Conservation (phyloP, 2,888 invertebrate species). For the Trachelus stipa region DNA sequence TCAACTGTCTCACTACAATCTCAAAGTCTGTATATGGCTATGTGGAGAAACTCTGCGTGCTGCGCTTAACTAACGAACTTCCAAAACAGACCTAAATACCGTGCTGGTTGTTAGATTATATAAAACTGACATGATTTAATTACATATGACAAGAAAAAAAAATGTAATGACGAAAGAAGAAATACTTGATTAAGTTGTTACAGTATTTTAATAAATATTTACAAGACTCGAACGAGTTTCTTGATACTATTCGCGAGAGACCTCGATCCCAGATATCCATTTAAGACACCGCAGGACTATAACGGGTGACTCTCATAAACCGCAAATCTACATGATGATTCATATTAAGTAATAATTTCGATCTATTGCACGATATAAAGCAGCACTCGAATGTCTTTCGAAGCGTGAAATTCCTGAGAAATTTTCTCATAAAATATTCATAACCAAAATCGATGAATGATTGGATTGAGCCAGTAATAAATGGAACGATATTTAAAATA, state of each 20-base stretch:
- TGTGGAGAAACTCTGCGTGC: conserved; percentile 21
- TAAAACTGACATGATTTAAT: neutral
- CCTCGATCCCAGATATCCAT: neutral
- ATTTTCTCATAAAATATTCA: neutral
- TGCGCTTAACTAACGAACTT: conserved; percentile 40
- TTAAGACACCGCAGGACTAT: neutral
- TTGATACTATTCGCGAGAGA: neutral
- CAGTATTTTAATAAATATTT: neutral
- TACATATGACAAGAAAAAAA: neutral
- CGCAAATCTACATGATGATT: neutral
- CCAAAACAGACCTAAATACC: conserved; percentile 23
- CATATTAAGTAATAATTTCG: neutral
- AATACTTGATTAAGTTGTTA: neutral
- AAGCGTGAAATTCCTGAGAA: neutral
- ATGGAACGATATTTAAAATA: neutral
- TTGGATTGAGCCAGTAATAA: neutral
- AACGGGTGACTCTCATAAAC: neutral
- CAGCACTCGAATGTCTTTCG: neutral
- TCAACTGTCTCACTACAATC: neutral
- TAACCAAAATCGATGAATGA: neutral
- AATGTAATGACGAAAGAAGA: neutral
- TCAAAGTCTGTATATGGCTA: neutral
- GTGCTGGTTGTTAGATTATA: neutral
- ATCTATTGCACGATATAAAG: neutral
- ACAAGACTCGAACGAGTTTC: too few relatives aligned